Base-by-base conservation (phyloP, 2,113 vertebrate species). In the Dinomys branickii region DNA sequence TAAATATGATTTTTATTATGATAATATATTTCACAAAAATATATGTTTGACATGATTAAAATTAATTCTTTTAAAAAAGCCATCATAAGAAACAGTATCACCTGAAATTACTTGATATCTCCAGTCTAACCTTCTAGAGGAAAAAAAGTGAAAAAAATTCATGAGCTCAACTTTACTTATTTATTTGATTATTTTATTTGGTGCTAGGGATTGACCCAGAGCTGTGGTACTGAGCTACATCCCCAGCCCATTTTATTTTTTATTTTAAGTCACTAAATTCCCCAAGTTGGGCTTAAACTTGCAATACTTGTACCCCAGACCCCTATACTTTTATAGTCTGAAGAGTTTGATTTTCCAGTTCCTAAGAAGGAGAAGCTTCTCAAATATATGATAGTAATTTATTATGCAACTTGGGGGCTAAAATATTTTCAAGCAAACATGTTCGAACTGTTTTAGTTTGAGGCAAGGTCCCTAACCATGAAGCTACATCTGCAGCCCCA, bases 1-100 rank as follows among this genome's bases (percentile, higher is more conserved):
- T 91, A 91, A 97, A 80, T 63, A 93, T n/a, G 73, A 33, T 54
- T 87, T 88, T 77, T 58, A 75, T 80, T 88, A 26, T 75, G 13
- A 47, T 85, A 26, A 84, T n/a, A 87, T 83, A 58, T 86, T 94
- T 86, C 38, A 59, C 12, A 50, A 50, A 84, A 86, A 77, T 30
- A 1, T 69, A 90, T 85, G 28, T 26, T 83, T 67, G 61, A 94
- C 41, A 83, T 78, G 9, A 93, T 88, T 80, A 81, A 94, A 83
- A 83, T 71, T 33, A 85, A 84, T 85, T 89, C 11, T 90, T 90
- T 7, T 26, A 24, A 13, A 95, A 84, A 11, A 41, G 28, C 13
- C 24, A 41, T 28, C 65, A 47, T 87, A 67, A 59, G 56, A 88
- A 90, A 50, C 5, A 38, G 0, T 65, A 81, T 83, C 89, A 81